Base-by-base conservation (phyloP, 2,797 vertebrate genomes). In the Taenioides sp. region DNA sequence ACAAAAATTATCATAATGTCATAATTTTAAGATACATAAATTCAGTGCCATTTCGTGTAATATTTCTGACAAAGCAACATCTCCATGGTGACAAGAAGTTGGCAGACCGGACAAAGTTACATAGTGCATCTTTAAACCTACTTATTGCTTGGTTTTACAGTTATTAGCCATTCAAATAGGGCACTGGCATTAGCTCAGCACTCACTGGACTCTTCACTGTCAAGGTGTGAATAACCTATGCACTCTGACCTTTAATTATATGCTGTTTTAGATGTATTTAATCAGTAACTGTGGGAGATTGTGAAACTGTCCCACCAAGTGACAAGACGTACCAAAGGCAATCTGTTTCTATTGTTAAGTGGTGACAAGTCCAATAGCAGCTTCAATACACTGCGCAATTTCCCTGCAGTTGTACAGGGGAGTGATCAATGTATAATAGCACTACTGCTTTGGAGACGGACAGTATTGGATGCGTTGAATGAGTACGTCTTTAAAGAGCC, bases 261-360 rank as follows among this genome's bases (percentile, higher is more conserved):
- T 27, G 22, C 64, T 49, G 64, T 50, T 65, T 65, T 65, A 65
- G 43, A 25, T 16, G 27, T 23, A 20, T 49, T 65, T 65, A 49
- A 31, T 25, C n/a, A 23, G 28, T 18, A 61, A 59, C 28, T 60
- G 34, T 43, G 22, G n/a, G 12, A 50, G 43, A 65, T 28, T 65
- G 23, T 49, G 43, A 65, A 65, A 47, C 40, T 47, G 37, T 49
- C 63, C 63, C 16, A 22, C 63, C 63, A 49, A 65, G 22, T 65
- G 63, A 65, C 63, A 64, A 22, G 34, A 62, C 31, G 4, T 37
- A 40, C 61, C 61, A 23, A 61, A 63, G 34, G 25, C 63, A 65
- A 65, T 65, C 64, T 65, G 43, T 16, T 17, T 47, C 43, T 16
- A 27, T 65, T 65, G 64, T 65, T 49, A 25, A 16, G 43, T 50